Evolutionary conservation across 2,113 vertebrate species (phyloP), one percentile per base, ranked within the genome.

Genomic region (Etheostoma cragini): DNA sequence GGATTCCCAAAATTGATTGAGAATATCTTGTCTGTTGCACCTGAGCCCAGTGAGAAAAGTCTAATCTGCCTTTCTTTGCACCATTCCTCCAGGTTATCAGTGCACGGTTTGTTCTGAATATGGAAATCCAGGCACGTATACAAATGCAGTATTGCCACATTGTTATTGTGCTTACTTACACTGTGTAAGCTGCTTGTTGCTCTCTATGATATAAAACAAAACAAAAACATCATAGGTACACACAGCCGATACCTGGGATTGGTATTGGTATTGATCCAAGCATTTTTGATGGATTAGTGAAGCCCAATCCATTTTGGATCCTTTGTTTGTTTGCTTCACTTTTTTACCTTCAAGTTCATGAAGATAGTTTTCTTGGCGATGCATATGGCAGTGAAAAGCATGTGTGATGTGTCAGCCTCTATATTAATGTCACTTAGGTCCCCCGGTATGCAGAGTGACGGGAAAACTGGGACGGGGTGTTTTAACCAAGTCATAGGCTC

Each of bases 41-140:
- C 54, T 56, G n/a, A 64, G 63, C 16, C 45, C 30, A 52, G 24
- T 24, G 54, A 73, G 56, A 86, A 75, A 47, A 50, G 45, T 64
- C 24, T 49, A 70, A 83, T 81, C 62, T 80, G 42, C 16, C 47
- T 33, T 45, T 67, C 61, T 64, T 57, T 52, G 30, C 49, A 56
- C 63, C 47, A 8, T 42, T 50, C 3, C 53, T 82, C 60, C 19
- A 54, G 45, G 49, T 80, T 80, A 82, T 79, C 58, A 78, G 38
- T 6, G 2, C 63, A 54, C 63, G 70, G 65, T 81, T 74, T 78
- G 53, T 75, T 72, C 63, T 58, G 57, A 26, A 62, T 69, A 54
- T 72, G 62, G 38, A 82, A 50, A 49, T 57, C 13, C 49, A 69
- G 26, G 38, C 26, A 75, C 0, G 8, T 26, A 42, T 19, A 58